Conservation (phyloP, 2,797 vertebrate genomes). For the Schizopygopsis malacanthus region DNA sequence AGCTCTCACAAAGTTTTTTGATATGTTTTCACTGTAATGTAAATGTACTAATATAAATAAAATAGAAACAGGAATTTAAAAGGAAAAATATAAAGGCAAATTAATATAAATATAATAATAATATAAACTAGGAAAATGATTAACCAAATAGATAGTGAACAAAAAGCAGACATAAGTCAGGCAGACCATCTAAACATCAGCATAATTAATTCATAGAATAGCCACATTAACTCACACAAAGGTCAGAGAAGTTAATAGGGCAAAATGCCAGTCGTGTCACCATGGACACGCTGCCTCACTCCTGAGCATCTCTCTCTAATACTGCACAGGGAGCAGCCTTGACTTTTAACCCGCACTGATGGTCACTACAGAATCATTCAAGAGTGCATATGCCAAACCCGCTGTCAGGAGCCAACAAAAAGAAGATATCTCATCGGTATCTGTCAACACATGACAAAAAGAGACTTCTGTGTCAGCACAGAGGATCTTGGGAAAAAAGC, state of each 20-base stretch:
- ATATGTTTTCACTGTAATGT: not conserved
- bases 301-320: not conserved
- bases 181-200: not conserved
- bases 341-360: slow-evolving; percentile 7
- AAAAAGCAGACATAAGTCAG: not conserved
- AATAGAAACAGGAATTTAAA: not conserved
- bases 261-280: slow-evolving; percentile 17
- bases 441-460: slow-evolving; percentile 24
- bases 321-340: not conserved
- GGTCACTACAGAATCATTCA: slow-evolving; percentile 8
- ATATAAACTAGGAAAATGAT: not conserved
- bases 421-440: not conserved
- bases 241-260: slow-evolving; percentile 36
- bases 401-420: slow-evolving; percentile 17
- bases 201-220: slow-evolving; percentile 25
- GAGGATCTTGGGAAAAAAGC: slow-evolving; percentile 6
- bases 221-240: slow-evolving; percentile 28
- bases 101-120: no score
- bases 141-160: not conserved
- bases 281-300: slow-evolving; percentile 7
- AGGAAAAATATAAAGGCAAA: not conserved
- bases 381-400: not conserved
- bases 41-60: not conserved
- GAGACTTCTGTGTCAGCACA: slow-evolving; percentile 5
- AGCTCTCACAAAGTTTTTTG: not conserved